A percentile compares a stretch with the other conserved stretches of the same genome.
Evolutionary conservation across 2,797 vertebrate species (phyloP).

Genomic region (Lemur catta): DNA sequence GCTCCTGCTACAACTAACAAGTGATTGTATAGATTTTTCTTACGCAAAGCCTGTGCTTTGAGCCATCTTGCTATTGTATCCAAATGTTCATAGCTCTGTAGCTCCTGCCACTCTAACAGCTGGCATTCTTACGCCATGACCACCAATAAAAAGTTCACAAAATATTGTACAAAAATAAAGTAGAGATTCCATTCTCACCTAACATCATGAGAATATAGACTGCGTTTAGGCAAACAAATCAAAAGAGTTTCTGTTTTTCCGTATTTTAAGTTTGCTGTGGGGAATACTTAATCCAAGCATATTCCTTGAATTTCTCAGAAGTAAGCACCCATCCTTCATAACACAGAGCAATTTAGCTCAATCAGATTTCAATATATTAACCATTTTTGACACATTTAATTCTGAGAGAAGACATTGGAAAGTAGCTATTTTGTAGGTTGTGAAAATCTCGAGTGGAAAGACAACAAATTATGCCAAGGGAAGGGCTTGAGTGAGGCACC

Average conservation of each 20-base stretch:
- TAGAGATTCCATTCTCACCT: not conserved
- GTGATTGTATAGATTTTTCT: not conserved
- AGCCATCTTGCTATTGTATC: not conserved
- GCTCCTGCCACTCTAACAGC: not conserved
- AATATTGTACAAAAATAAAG: not conserved
- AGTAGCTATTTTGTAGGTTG: not conserved
- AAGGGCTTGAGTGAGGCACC: not conserved
- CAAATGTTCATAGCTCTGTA: not conserved
- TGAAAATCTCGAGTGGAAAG: not conserved
- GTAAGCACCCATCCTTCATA: not conserved
- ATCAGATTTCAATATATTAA: not conserved
- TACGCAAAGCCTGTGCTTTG: not conserved
- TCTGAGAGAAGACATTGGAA: not conserved
- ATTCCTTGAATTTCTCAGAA: not conserved
- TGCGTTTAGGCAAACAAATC: not conserved
- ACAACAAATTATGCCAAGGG: not conserved
- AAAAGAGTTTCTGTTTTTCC: not conserved
- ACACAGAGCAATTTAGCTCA: not conserved
- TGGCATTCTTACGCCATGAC: not conserved
- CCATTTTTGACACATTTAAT: not conserved
- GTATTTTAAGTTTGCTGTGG: not conserved
- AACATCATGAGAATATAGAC: not conserved
- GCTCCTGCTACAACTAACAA: not conserved
- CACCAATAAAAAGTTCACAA: not conserved
- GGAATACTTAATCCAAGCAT: not conserved